Evolutionary conservation across 1,140 invertebrate genomes (phyloP), one percentile per base, ranked within the genome.

Genomic region (Orius insidiosus): DNA sequence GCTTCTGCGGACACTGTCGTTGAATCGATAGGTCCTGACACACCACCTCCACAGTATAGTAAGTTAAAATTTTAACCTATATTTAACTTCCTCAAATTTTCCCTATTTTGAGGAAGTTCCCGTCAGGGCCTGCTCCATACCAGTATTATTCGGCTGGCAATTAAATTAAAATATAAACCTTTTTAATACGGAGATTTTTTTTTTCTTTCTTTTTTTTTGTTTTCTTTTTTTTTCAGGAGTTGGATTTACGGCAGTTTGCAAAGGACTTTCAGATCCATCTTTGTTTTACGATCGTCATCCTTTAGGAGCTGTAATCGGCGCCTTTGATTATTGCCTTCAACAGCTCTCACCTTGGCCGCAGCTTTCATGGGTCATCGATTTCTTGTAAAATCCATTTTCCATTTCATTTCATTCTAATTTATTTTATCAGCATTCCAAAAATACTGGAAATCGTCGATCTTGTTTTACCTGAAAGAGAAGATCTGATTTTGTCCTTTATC

Each of bases 301-400:
- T 44, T 51, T 68, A 39, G 68, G 64, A 32, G 50, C 60, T 41
- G 56, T 73, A 30, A 55, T 73, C 19, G 66, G 68, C 46, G 64
- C 67, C 10, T 74, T 74, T 58, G 66, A 72, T 51, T 59, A 59
- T 52, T 62, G 59, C 62, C 1, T 66, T 56, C 60, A 60, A 65
- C 45, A 62, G 49, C 47, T 54, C 18, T 52, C 48, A 19, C 55
- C 56, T 5, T 75, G 71, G 69, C 56, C 61, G 2, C 64, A 71
- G 57, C 53, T 73, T 18, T 63, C 70, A 2, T 75, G 71, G 71
- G 53, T 74, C 4, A 57, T 61, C 13, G 60, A 69, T 48, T 43
- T 60, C 55, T 58, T 72, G 69, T 71, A 60, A 62, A 15, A 30
- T 39, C 15, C 18, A n/a, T 10, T 39, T n/a, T 16, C 11, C 5